These are phyloP conservation scores for Tenodera sinensis DNA, from an alignment of 2,888 invertebrate species.

Conservation along the genomic window DNA sequence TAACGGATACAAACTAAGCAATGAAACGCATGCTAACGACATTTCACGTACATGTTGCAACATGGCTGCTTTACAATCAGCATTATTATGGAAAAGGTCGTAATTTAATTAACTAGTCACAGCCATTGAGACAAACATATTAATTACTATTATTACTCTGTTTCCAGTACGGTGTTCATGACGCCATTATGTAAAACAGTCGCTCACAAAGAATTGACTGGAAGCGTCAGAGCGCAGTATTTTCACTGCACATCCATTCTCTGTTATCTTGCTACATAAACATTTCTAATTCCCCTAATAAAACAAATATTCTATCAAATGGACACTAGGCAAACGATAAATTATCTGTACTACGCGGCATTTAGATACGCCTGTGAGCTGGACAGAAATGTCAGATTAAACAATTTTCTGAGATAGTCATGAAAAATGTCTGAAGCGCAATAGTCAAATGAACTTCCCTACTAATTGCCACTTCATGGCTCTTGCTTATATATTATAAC, in stretches of 20 bases:
- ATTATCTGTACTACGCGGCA: background rate
- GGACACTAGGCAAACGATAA: background rate
- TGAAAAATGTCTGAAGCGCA: no score
- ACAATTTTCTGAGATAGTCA: no score
- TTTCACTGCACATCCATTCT: background rate
- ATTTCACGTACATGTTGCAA: background rate
- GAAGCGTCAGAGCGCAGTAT: background rate
- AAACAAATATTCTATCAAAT: background rate
- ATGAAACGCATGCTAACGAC: background rate
- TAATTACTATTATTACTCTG: background rate
- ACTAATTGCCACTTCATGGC: no score
- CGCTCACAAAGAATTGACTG: background rate
- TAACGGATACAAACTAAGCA: background rate
- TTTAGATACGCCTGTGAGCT: background rate
- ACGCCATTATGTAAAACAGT: background rate
- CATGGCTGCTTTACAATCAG: background rate
- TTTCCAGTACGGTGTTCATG: background rate
- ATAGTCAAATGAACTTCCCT: no score
- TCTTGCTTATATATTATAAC: no score
- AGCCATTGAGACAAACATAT: background rate
- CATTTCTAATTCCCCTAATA: background rate
- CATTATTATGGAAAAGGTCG: background rate
- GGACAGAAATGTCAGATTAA: background rate
- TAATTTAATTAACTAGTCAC: background rate
- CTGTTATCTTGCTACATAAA: background rate